phyloP scores from a whole-genome alignment of 2,888 invertebrate species.

The Automeris io region DNA sequence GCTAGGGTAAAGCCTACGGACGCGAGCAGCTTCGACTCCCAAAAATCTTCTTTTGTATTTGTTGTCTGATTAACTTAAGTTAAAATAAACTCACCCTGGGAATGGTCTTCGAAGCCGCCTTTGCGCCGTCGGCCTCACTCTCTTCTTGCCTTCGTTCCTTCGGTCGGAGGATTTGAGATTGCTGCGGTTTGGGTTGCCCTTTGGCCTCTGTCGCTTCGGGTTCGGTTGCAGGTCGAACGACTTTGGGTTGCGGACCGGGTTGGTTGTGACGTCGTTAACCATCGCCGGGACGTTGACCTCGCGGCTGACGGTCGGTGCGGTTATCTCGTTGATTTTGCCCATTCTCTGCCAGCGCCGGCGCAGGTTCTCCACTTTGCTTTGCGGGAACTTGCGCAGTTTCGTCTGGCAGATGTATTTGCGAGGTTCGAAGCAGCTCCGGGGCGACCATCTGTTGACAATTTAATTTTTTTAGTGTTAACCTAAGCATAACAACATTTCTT shows the following conservation, averaged over 20 bases:
- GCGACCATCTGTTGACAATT: slow-evolving; percentile 78
- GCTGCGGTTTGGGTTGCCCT: slow-evolving; percentile 22
- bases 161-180: slow-evolving; percentile 31
- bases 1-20: too few species aligned
- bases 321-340: slow-evolving; percentile 76
- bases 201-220: slow-evolving; percentile 28
- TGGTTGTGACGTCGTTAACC: slow-evolving; percentile 51
- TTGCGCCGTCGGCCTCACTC: slow-evolving; percentile 36
- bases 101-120: slow-evolving; percentile 58
- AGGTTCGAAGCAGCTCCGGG: slow-evolving; percentile 78
- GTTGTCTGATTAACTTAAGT: too few species aligned
- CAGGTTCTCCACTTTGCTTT: slow-evolving; percentile 62
- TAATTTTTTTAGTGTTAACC: not conserved
- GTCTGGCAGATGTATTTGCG: slow-evolving; percentile 85
- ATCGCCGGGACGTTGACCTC: slow-evolving; percentile 50
- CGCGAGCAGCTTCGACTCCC: too few species aligned
- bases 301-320: slow-evolving; percentile 53
- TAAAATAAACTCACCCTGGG: slow-evolving; percentile 49
- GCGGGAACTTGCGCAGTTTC: slow-evolving; percentile 69
- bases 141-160: slow-evolving; percentile 45
- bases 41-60: too few species aligned
- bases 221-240: slow-evolving; percentile 52
- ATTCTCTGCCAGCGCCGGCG: slow-evolving; percentile 66
- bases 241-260: slow-evolving; percentile 49
- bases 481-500: not conserved